Base-by-base conservation (phyloP, 2,797 vertebrate species). In the Cirrhinus molitorella region DNA sequence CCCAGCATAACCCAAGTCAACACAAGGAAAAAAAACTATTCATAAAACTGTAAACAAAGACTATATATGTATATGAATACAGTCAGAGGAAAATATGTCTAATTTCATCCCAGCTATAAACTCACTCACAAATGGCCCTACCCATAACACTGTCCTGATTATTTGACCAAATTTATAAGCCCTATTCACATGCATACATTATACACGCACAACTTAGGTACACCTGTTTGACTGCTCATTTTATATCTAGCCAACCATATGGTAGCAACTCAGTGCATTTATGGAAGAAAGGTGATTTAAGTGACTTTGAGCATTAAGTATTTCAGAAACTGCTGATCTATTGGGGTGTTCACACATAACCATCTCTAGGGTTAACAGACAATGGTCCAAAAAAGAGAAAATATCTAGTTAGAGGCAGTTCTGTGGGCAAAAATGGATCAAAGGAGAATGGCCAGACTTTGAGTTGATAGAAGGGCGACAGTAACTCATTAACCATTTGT, bases 151-250 rank as follows among this genome's bases (percentile, higher is more conserved):
- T 21, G 59, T 49, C 51, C 55, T 31, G 57, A 34, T 49, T n/a
- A 49, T 77, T 78, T 78, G 17, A 34, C 40, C 57, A 78, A 34
- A 28, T 79, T 66, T 17, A 66, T 66, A 21, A 66, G 59, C 5
- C 45, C 61, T 75, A 13, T 40, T 49, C 10, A 28, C 13, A 23
- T 21, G 5, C 31, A 75, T 25, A 76, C 11, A 13, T 57, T 61
- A 55, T 11, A 16, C n/a, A 43, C 31, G 19, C 25, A 40, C n/a
- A 11, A 23, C 13, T 57, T 57, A 23, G 10, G 55, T 57, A 13
- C 57, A 61, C 6, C 57, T 16, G 57, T 61, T 61, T 14, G 23
- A 28, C 25, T 28, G 14, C 25, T 0, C 13, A 61, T 61, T 61
- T 16, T 16, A 12, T 16, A 61, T 59, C 57, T 59, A 25, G 57